Evolutionary conservation across 2,797 vertebrate species (phyloP), one percentile per base, ranked within the genome.

Genomic region (Salarias fasciatus): DNA sequence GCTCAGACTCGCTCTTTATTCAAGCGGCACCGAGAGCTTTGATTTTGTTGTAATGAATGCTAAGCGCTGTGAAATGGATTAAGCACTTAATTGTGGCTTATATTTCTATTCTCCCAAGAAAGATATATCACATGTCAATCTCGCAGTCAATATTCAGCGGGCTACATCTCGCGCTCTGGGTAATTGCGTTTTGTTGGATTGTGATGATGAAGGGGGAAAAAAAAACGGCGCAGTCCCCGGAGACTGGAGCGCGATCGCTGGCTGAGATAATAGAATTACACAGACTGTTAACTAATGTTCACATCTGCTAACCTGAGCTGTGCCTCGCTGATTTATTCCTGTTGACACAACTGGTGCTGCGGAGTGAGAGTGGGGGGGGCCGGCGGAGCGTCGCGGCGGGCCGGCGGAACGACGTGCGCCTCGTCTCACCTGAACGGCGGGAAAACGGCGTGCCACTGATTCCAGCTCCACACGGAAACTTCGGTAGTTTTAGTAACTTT

Each of bases 231-330:
- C 52, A 9, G 31, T 52, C 73, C 60, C 58, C 8, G 7, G 72
- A 73, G 77, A 72, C 46, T 10, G n/a, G 24, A 56, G 15, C 36
- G 72, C 66, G 56, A 67, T 79, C 54, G 61, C 63, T 82, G 72
- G 12, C 70, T 65, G 58, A 76, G 71, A 79, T 75, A 79, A 78
- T 59, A 54, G 79, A 75, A 87, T 85, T 83, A 82, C 53, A 53
- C 69, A 75, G 60, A 72, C 66, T 79, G 74, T 88, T 86, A 83
- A 76, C 72, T 72, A 73, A 79, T 80, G 72, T 77, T 82, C 58
- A 72, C 72, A 83, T 68, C 66, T 77, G 79, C 76, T 83, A 75
- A 81, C 77, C 80, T 80, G 70, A 69, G 74, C 70, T 18, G 14
- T 28, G 69, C 48, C 7, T 38, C 38, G 9, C 2, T 75, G 62